A percentile compares a stretch with the other conserved stretches of the same genome.
These are phyloP conservation scores for Felis catus DNA, from an alignment of 2,113 vertebrate species.

Conservation along the genomic window DNA sequence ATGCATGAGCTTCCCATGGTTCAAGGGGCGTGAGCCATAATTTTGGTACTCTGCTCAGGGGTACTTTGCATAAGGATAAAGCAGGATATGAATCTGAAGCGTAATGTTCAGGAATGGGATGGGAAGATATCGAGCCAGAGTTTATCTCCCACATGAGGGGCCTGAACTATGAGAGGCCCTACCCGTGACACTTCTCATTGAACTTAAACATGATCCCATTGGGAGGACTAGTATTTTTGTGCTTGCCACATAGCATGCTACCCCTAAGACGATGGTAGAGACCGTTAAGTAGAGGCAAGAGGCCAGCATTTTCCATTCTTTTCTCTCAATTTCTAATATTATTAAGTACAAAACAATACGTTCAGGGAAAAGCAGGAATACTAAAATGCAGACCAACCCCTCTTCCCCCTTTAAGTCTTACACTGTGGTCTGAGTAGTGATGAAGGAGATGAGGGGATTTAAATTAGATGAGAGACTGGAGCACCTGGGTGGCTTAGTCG, in stretches of 20 bases:
- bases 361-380: neutral
- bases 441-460: neutral
- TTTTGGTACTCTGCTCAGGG: neutral
- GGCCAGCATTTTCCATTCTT: neutral
- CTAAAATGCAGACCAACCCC: neutral
- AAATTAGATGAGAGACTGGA: neutral
- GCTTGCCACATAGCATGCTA: neutral
- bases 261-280: neutral
- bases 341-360: neutral
- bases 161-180: neutral
- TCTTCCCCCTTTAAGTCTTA: neutral
- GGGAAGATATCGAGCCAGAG: neutral
- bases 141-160: neutral
- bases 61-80: neutral
- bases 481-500: too few species aligned
- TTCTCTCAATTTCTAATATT: neutral
- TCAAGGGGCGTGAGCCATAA: neutral
- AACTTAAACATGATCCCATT: neutral
- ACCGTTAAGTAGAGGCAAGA: neutral
- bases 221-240: neutral
- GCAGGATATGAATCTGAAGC: neutral
- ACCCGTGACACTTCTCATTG: neutral
- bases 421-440: neutral
- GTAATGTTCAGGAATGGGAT: neutral
- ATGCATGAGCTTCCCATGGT: neutral